Conservation (phyloP, 2,888 invertebrate genomes). For the Philaethria dido region DNA sequence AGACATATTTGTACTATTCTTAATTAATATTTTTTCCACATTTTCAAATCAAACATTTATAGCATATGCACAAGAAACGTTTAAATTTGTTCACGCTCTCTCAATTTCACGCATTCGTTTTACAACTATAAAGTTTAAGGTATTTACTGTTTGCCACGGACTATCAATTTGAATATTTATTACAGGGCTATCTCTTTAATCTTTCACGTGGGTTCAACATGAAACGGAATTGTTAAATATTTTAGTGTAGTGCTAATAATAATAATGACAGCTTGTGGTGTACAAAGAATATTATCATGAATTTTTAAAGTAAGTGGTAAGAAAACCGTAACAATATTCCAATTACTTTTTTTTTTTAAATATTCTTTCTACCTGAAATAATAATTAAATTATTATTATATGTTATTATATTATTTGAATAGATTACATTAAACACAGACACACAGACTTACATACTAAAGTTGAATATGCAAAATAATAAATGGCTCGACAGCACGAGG, state of each 20-base stretch:
- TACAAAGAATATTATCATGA: not conserved
- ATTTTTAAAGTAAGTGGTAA: no score
- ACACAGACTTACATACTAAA: not conserved
- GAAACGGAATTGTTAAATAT: slow-evolving; percentile 15
- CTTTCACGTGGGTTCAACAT: slow-evolving; percentile 18
- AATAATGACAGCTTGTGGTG: not conserved
- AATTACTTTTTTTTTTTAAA: no score
- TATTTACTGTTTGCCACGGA: slow-evolving; percentile 25
- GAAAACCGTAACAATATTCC: no score
- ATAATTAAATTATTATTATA: no score
- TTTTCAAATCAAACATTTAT: slow-evolving; percentile 21
- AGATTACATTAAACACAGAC: not conserved
- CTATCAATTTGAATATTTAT: slow-evolving; percentile 27
- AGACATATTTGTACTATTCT: not conserved
- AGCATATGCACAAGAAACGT: slow-evolving; percentile 18
- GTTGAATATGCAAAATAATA: not conserved
- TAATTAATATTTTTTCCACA: not conserved
- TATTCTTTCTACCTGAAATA: no score
- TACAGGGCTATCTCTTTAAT: slow-evolving; percentile 23
- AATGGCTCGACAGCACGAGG: slow-evolving; percentile 8
- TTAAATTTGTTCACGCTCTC: slow-evolving; percentile 31
- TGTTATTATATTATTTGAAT: not conserved
- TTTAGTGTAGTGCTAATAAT: slow-evolving; percentile 4
- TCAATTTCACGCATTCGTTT: slow-evolving; percentile 32
- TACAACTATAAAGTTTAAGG: slow-evolving; percentile 27